Evolutionary conservation across 2,888 invertebrate species (phyloP).

Genomic region (Sinodicranocentrus sp.): DNA sequence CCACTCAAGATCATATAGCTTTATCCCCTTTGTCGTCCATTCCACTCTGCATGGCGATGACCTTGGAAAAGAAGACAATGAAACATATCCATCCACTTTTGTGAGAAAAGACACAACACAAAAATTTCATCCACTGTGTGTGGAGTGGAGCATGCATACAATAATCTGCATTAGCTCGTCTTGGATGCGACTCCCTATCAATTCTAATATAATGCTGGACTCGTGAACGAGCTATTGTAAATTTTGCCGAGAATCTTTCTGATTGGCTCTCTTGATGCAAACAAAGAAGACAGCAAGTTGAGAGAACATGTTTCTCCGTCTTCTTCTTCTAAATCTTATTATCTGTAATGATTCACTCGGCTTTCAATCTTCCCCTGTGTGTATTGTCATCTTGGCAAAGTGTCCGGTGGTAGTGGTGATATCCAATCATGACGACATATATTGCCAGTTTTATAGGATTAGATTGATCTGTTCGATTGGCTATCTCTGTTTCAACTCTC

Average conservation of each 20-base stretch:
- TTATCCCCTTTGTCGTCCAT: conserved; percentile 42
- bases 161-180: background rate
- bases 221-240: background rate
- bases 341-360: background rate
- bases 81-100: conserved; percentile 45
- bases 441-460: background rate
- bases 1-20: background rate
- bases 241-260: conserved; percentile 1
- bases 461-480: conserved; percentile 6
- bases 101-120: no score
- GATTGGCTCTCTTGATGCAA: conserved; percentile 13
- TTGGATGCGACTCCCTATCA: background rate
- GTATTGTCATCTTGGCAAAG: background rate
- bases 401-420: background rate
- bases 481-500: conserved; percentile 1
- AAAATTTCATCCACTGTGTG: no score
- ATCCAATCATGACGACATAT: conserved; percentile 15
- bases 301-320: background rate
- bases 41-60: conserved; percentile 62
- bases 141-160: conserved; percentile 7
- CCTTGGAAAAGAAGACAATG: conserved; percentile 49
- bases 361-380: background rate
- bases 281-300: conserved; percentile 9
- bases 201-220: no score
- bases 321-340: background rate